Conservation (phyloP, 1,140 invertebrate species). For the Matsumurasca onukii region DNA sequence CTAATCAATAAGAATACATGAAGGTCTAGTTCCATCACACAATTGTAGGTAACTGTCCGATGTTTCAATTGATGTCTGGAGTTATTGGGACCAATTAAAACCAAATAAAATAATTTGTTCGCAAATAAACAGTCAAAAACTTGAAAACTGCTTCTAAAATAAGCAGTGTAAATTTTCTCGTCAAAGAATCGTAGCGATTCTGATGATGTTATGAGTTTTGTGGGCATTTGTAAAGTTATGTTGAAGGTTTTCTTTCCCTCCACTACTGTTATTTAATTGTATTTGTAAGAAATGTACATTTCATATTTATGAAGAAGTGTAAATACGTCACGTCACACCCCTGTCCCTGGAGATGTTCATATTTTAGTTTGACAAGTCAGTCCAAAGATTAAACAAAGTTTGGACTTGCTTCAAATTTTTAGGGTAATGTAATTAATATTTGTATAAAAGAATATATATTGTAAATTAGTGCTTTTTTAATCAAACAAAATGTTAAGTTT, state of each 20-base stretch:
- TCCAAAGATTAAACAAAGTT: constrained; percentile 18
- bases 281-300: constrained; percentile 10
- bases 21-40: no score
- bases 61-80: no score
- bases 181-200: no score
- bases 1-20: no score
- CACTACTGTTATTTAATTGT: constrained; percentile 15
- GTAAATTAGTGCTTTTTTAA: constrained; percentile 25
- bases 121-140: no score
- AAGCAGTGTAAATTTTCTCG: no score
- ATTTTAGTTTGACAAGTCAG: constrained; percentile 4
- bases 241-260: not conserved
- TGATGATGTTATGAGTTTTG: no score
- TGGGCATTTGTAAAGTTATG: constrained; percentile 4
- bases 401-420: constrained; percentile 8
- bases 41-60: no score
- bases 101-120: no score
- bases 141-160: no score
- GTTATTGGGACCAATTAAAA: no score
- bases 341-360: not conserved
- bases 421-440: constrained; percentile 15
- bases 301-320: constrained; percentile 6
- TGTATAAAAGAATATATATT: constrained; percentile 26
- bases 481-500: constrained; percentile 18
- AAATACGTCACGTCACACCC: no score